Base-by-base conservation (phyloP, 2,113 vertebrate genomes). In the Motacilla alba region DNA sequence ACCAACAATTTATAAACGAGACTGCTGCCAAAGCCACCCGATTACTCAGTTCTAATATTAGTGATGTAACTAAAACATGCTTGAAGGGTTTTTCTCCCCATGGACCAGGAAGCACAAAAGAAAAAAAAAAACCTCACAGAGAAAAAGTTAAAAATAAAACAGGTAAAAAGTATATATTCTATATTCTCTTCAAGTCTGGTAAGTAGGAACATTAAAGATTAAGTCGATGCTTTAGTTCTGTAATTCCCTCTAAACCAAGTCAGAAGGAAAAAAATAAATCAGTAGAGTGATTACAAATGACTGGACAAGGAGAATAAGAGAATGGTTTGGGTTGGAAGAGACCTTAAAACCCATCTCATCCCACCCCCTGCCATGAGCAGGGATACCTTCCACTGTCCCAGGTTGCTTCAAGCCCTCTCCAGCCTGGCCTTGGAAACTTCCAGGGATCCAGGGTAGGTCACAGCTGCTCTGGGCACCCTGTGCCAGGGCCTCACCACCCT, bases 21-120 rank as follows among this genome's bases (percentile, higher is more conserved):
- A 62, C 93, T 67, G 82, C 90, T 97, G 96, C 95, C 96, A 96
- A 96, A 95, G 91, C 93, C 80, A 94, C 89, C 58, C 77, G 30
- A 95, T 97, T 95, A 95, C 92, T 97, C 94, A 77, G 85, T 92
- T 96, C 96, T 96, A 96, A 95, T 93, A 97, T 95, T 97, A 95
- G 93, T 95, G 94, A 95, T 94, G 93, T 90, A 93, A 96, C 89
- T 92, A 96, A 91, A 96, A 95, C 89, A 90, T 28, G 26, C 72
- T 93, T 1, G 0, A 22, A 89, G 89, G 80, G 93, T 79, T 95
- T 92, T 93, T 95, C 62, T 89, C 79, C 74, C 80, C 30, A 6
- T 68, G 69, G 95, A 94, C 92, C 62, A 91, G 92, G 83, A 92
- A 96, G 66, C 59, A 60, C 24, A 30, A 73, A 31, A 18, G 6